phyloP scores from a whole-genome alignment of 2,888 invertebrate genomes.

The Micoletzkya japonica region DNA sequence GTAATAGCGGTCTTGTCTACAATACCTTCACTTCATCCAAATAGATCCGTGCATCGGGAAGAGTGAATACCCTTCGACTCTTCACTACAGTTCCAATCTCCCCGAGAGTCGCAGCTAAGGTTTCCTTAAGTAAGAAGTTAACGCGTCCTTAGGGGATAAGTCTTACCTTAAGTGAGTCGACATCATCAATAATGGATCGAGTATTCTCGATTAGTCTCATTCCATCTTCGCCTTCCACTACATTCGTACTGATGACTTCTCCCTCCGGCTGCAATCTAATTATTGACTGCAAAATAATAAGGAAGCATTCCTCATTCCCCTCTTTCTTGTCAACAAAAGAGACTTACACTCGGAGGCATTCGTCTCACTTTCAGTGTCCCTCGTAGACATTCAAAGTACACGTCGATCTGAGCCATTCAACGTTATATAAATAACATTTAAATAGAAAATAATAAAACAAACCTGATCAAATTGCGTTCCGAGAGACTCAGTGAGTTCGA shows the following conservation, averaged over 20 bases:
- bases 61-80: conserved; percentile 14
- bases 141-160: conserved; percentile 14
- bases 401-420: conserved; percentile 12
- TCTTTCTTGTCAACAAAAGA: not conserved
- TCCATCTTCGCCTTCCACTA: conserved; percentile 4
- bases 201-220: conserved; percentile 14
- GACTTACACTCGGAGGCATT: conserved; percentile 20
- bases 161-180: conserved; percentile 21
- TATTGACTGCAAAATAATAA: not conserved
- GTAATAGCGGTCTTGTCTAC: not conserved
- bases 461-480: conserved; percentile 24
- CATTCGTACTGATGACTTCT: conserved; percentile 12
- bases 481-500: conserved; percentile 24
- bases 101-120: not conserved
- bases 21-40: conserved; percentile 25
- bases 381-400: conserved; percentile 7
- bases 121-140: conserved; percentile 17
- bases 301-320: not conserved
- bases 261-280: conserved; percentile 5
- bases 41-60: conserved; percentile 21
- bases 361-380: conserved; percentile 21
- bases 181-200: conserved; percentile 21
- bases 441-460: not conserved
- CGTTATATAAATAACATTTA: not conserved
- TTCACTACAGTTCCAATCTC: conserved; percentile 4